Evolutionary conservation across 2,888 invertebrate species (phyloP).

Genomic region (Acrobasis repandana): DNA sequence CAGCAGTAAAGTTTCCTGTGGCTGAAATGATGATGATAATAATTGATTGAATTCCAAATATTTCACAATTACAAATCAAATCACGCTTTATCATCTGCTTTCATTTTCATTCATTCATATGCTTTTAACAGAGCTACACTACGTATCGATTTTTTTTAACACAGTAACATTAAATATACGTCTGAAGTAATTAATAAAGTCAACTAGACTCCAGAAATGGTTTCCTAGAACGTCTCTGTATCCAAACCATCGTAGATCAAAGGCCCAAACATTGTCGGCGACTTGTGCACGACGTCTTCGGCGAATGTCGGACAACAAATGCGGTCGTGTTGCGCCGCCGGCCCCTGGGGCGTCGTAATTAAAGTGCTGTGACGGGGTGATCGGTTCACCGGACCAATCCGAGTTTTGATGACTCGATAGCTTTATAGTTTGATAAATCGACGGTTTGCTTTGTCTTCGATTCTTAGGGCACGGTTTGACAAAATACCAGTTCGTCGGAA

Average conservation of each 20-base stretch:
- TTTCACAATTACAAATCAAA: too few relatives aligned
- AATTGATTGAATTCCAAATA: too few relatives aligned
- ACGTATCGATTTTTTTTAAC: not conserved
- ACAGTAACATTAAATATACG: constrained; percentile 4
- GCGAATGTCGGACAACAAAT: constrained; percentile 61
- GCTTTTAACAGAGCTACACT: too few relatives aligned
- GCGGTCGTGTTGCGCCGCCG: constrained; percentile 66
- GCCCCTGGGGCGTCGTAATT: constrained; percentile 75
- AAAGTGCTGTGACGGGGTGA: constrained; percentile 62
- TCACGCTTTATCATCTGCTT: too few relatives aligned
- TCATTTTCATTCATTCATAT: too few relatives aligned
- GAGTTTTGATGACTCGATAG: constrained; percentile 30
- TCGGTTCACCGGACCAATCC: constrained; percentile 47
- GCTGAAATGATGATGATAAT: too few relatives aligned
- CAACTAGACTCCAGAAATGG: constrained; percentile 1
- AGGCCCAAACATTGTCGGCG: constrained; percentile 55
- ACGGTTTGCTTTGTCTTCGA: constrained; percentile 42
- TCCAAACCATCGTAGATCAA: constrained; percentile 38
- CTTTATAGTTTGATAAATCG: constrained; percentile 40
- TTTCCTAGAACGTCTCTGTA: constrained; percentile 17
- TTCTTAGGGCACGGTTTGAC: constrained; percentile 31
- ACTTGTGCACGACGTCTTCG: constrained; percentile 60
- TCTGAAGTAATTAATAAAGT: constrained; percentile 9
- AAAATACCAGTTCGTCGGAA: not conserved
- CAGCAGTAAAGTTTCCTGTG: too few relatives aligned